Percentiles rank a stretch among this genome's conserved stretches.
Conservation (phyloP, 2,888 invertebrate genomes). For the Drosophila cracens region DNA sequence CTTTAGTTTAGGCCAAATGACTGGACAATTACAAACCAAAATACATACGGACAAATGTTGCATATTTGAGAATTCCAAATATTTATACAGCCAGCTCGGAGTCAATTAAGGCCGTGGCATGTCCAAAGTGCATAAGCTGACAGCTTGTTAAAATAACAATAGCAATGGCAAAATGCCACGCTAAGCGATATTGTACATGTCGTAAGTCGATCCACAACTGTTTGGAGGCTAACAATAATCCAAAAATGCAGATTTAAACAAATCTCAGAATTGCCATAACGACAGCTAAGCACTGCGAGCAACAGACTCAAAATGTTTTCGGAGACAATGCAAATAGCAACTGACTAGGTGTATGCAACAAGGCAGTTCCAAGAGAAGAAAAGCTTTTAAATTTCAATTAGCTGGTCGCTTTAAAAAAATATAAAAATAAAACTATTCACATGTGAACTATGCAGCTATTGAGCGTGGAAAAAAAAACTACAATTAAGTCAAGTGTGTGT, state of each 20-base stretch:
- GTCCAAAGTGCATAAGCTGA: constrained; percentile 32
- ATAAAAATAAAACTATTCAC: not conserved
- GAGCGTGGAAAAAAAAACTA: constrained; percentile 3
- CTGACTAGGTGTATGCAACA: not conserved
- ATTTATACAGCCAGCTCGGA: constrained; percentile 35
- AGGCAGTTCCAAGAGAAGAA: not conserved
- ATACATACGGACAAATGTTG: constrained; percentile 1
- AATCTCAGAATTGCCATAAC: not conserved
- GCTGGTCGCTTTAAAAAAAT: constrained; percentile 11
- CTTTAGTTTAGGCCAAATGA: constrained; percentile 4
- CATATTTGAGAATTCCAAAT: constrained; percentile 37
- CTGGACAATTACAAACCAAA: constrained; percentile 5
- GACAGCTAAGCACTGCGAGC: not conserved
- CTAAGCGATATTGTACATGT: not conserved
- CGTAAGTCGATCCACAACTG: constrained; percentile 1
- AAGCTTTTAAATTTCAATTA: constrained; percentile 23
- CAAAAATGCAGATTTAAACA: not conserved
- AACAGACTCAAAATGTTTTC: not conserved
- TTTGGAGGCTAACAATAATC: constrained; percentile 10
- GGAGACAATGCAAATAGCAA: constrained; percentile 13
- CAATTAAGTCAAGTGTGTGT: constrained; percentile 23
- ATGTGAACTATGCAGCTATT: constrained; percentile 2
- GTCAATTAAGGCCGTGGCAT: constrained; percentile 37
- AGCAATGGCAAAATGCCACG: constrained; percentile 3
- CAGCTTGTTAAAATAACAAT: constrained; percentile 4